Percentiles rank a stretch among this genome's conserved stretches.
Conservation (phyloP, 2,797 vertebrate species). For the Melanotaenia maccullochi region DNA sequence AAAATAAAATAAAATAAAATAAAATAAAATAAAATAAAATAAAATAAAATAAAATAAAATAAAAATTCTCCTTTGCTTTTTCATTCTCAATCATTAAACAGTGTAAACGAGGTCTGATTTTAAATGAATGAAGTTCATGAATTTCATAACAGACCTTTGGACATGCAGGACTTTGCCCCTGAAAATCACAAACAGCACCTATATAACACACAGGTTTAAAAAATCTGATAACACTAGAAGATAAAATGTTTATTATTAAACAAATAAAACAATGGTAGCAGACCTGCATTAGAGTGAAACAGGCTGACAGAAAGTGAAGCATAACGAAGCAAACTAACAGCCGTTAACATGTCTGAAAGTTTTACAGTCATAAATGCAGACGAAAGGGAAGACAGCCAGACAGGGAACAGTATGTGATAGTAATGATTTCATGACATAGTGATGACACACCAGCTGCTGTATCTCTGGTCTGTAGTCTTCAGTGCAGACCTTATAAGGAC, state of each 20-base stretch:
- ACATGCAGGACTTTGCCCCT: background rate
- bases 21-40: too few species aligned
- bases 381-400: conserved; percentile 10
- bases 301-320: conserved; percentile 1
- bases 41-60: too few species aligned
- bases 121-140: background rate
- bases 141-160: background rate
- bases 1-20: too few species aligned
- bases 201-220: background rate
- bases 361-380: conserved; percentile 4
- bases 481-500: conserved; percentile 71
- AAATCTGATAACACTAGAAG: background rate
- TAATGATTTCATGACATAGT: conserved; percentile 52
- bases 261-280: background rate
- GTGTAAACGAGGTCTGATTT: background rate
- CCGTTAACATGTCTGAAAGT: background rate
- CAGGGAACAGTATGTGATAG: conserved; percentile 23
- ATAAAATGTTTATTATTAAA: background rate
- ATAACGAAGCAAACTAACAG: background rate
- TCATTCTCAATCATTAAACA: background rate
- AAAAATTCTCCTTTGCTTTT: too few species aligned
- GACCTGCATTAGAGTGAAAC: background rate
- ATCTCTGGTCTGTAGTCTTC: conserved; percentile 22
- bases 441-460: conserved; percentile 58
- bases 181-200: background rate